A percentile compares a stretch with the other conserved stretches of the same genome.
Conservation (phyloP, 2,797 vertebrate species). For the Epinephelus awoara region DNA sequence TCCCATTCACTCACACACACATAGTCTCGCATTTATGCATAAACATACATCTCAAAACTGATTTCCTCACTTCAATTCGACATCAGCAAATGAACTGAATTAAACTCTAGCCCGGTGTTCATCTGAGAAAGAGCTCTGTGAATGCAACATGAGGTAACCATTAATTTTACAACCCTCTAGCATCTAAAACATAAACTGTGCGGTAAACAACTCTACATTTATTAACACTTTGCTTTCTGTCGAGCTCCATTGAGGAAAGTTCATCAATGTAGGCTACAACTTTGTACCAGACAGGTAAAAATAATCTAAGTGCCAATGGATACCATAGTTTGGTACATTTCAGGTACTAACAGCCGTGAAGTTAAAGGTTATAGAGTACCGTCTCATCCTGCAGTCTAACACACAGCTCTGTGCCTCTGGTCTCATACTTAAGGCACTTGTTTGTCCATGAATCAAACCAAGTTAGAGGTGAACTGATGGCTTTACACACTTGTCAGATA, state of each 20-base stretch:
- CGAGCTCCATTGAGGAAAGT: slow-evolving; percentile 49
- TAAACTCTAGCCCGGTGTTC: slow-evolving; percentile 56
- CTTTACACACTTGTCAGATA: slow-evolving; percentile 80
- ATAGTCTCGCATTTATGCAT: slow-evolving; percentile 47
- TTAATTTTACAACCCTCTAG: slow-evolving; percentile 66
- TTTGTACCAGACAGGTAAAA: slow-evolving; percentile 66
- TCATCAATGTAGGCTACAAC: slow-evolving; percentile 54
- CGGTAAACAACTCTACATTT: slow-evolving; percentile 73
- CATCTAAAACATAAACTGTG: slow-evolving; percentile 66
- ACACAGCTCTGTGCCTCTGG: slow-evolving; percentile 81
- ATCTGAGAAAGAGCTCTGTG: slow-evolving; percentile 54
- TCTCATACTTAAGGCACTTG: slow-evolving; percentile 87
- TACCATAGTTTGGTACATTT: slow-evolving; percentile 55
- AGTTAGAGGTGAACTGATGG: slow-evolving; percentile 77
- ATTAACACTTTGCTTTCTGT: slow-evolving; percentile 62
- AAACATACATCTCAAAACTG: slow-evolving; percentile 46
- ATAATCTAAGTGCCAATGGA: slow-evolving; percentile 64
- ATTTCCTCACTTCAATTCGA: slow-evolving; percentile 53
- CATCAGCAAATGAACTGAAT: slow-evolving; percentile 55
- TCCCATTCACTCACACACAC: slow-evolving; percentile 59
- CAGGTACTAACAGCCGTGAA: slow-evolving; percentile 49
- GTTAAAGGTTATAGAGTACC: slow-evolving; percentile 68
- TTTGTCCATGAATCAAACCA: slow-evolving; percentile 81
- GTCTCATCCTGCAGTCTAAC: slow-evolving; percentile 59
- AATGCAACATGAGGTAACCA: slow-evolving; percentile 79